Percentiles rank a stretch among this genome's conserved stretches.
phyloP scores from a whole-genome alignment of 1,140 invertebrate species.

The Bombus pyrosoma region DNA sequence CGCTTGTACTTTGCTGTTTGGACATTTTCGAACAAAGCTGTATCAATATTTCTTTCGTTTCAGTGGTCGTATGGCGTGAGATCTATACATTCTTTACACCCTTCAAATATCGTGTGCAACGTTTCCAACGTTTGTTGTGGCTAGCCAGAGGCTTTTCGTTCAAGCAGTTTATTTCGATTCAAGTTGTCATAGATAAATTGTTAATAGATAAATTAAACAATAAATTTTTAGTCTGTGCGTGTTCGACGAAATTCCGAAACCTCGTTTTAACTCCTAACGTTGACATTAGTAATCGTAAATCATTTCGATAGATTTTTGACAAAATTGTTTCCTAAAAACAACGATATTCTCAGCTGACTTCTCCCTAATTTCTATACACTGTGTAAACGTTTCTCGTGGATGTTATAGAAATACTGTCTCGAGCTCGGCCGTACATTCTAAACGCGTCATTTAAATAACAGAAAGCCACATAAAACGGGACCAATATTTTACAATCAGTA shows the following conservation, averaged over 20 bases:
- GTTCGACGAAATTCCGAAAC: not conserved
- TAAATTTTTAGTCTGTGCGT: too few relatives aligned
- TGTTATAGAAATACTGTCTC: too few relatives aligned
- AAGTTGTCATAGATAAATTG: not conserved
- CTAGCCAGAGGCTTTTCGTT: not conserved
- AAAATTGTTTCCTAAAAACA: too few relatives aligned
- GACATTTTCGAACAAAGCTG: slow-evolving; percentile 62
- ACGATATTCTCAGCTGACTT: too few relatives aligned
- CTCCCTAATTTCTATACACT: too few relatives aligned
- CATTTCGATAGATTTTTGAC: too few relatives aligned
- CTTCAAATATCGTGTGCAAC: not conserved
- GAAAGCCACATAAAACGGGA: not conserved
- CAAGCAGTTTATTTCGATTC: not conserved
- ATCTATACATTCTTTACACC: not conserved
- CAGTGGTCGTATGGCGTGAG: slow-evolving; percentile 56
- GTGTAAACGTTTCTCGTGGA: too few relatives aligned
- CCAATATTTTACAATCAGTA: not conserved
- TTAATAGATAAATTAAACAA: not conserved
- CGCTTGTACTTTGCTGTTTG: slow-evolving; percentile 47
- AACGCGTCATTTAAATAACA: not conserved
- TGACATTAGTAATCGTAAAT: too few relatives aligned
- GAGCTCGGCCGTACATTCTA: too few relatives aligned
- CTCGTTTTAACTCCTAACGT: not conserved
- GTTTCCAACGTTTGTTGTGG: not conserved
- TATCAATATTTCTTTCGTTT: slow-evolving; percentile 68